phyloP scores from a whole-genome alignment of 2,797 vertebrate species.

The Pseudomugil gertrudae region DNA sequence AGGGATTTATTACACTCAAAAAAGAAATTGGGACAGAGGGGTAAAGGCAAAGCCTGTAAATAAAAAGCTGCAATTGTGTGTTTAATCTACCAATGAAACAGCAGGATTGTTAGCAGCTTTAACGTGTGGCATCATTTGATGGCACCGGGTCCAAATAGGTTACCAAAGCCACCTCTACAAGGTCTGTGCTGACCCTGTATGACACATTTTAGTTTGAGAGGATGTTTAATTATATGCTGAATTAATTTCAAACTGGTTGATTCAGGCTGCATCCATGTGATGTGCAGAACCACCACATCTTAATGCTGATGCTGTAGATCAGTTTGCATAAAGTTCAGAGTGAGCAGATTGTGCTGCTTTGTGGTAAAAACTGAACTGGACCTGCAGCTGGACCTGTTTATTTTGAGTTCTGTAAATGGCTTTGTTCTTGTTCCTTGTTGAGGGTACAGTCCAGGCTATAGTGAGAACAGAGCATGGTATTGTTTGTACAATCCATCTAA shows the following conservation, averaged over 20 bases:
- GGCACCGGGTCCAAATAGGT: conserved; percentile 7
- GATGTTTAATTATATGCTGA: neutral
- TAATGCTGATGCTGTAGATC: neutral
- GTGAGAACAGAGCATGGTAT: conserved; percentile 64
- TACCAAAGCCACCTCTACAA: neutral
- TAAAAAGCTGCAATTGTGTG: neutral
- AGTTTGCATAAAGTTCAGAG: neutral
- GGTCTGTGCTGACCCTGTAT: neutral
- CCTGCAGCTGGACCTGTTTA: conserved; percentile 31
- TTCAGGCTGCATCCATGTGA: neutral
- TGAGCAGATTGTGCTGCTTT: neutral
- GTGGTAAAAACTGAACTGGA: neutral
- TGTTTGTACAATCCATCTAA: conserved; percentile 75
- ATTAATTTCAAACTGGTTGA: neutral
- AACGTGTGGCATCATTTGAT: conserved; percentile 17
- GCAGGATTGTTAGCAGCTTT: conserved; percentile 13
- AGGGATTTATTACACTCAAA: neutral
- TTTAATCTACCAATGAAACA: neutral
- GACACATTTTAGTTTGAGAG: neutral
- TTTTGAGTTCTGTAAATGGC: neutral
- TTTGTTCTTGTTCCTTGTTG: conserved; percentile 13
- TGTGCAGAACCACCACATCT: neutral
- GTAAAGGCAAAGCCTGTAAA: neutral
- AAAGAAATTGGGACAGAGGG: no score
- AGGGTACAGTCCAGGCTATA: conserved; percentile 34